Conservation (phyloP, 2,797 vertebrate genomes). For the Tympanoctomys barrerae region DNA sequence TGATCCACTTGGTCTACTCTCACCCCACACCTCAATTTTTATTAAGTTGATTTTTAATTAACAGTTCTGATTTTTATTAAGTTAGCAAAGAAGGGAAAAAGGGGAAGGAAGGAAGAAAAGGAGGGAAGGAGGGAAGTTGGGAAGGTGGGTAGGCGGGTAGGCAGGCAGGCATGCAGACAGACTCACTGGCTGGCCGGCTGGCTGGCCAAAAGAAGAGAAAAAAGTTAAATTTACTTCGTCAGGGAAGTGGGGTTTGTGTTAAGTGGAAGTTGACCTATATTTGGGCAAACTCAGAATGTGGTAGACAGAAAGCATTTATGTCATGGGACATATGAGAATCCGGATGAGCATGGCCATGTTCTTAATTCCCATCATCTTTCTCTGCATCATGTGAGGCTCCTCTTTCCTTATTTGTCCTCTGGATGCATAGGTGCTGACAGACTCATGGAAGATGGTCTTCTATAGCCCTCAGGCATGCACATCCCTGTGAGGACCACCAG, state of each 20-base stretch:
- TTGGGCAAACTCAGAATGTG: accelerated
- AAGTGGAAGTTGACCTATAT: not conserved
- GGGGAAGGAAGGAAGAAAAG: not conserved
- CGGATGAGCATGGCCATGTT: not conserved
- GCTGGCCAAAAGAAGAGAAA: not conserved
- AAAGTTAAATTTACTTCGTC: not conserved
- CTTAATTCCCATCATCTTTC: not conserved
- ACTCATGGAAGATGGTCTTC: not conserved
- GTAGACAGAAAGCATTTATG: not conserved
- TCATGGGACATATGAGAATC: not conserved
- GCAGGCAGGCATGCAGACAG: not conserved
- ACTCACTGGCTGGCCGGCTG: no score
- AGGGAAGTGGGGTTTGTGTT: not conserved
- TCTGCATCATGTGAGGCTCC: not conserved
- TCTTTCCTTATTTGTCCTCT: not conserved
- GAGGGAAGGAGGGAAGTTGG: not conserved
- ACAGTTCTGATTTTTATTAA: not conserved
- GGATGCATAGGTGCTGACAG: not conserved
- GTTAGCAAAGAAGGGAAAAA: not conserved
- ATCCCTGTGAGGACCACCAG: not conserved
- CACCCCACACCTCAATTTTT: not conserved
- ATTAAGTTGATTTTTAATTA: no score
- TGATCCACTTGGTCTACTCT: not conserved
- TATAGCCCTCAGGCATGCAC: not conserved
- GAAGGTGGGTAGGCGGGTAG: not conserved